Conservation (phyloP, 2,888 invertebrate species). For the Mechanitis messenoides region DNA sequence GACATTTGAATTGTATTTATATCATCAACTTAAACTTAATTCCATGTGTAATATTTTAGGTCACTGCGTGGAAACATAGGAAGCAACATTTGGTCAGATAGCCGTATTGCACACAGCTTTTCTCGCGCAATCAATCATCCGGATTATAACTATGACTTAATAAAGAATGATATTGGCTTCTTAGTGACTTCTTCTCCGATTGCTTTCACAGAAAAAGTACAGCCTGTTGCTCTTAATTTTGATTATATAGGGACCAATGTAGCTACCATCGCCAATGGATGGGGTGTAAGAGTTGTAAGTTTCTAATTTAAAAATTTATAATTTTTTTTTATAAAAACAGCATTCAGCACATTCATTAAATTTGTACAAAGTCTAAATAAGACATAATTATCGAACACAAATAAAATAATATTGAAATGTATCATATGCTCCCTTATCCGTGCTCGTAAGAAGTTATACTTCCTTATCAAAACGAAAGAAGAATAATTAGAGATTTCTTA, state of each 20-base stretch:
- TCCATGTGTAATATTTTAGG: not conserved
- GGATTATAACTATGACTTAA: constrained; percentile 39
- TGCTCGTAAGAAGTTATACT: too few species aligned
- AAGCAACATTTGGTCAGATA: constrained; percentile 46
- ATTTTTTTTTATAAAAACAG: too few species aligned
- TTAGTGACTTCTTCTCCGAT: constrained; percentile 31
- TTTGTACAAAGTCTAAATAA: too few species aligned
- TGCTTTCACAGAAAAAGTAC: constrained; percentile 20
- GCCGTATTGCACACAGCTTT: constrained; percentile 41
- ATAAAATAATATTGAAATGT: too few species aligned
- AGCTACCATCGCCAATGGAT: constrained; percentile 35
- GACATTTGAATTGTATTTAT: too few species aligned
- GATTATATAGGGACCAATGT: constrained; percentile 32
- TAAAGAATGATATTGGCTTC: constrained; percentile 42
- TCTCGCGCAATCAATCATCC: constrained; percentile 50
- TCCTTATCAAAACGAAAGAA: too few species aligned
- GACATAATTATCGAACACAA: too few species aligned
- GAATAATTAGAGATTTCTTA: too few species aligned
- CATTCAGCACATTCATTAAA: too few species aligned
- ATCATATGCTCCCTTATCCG: too few species aligned
- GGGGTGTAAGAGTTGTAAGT: constrained; percentile 38
- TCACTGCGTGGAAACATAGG: not conserved
- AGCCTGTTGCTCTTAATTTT: constrained; percentile 26
- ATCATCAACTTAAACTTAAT: not conserved
- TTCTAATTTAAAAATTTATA: too few species aligned